phyloP scores from a whole-genome alignment of 1,140 invertebrate species.

The Liolophura sinensis region DNA sequence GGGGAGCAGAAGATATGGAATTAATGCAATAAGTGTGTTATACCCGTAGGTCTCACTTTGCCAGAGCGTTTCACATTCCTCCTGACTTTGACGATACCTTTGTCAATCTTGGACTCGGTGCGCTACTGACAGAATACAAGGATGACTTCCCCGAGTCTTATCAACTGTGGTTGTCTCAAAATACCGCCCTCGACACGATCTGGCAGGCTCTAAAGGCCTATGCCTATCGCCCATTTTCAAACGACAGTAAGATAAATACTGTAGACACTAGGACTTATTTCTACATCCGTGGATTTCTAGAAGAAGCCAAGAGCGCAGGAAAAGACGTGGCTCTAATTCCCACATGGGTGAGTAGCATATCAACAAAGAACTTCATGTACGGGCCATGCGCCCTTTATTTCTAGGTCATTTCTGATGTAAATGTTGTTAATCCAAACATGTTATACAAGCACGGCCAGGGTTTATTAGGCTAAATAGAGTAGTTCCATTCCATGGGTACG shows the following conservation, averaged over 20 bases:
- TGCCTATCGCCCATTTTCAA: conserved; percentile 45
- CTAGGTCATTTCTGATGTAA: too few relatives aligned
- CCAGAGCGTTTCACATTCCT: conserved; percentile 43
- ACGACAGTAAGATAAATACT: conserved; percentile 29
- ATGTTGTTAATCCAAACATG: too few relatives aligned
- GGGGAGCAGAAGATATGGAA: too few relatives aligned
- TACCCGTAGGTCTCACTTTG: too few relatives aligned
- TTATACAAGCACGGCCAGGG: too few relatives aligned
- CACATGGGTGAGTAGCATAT: conserved; percentile 40
- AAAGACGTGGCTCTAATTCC: conserved; percentile 39
- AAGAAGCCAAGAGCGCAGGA: conserved; percentile 16
- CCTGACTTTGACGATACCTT: conserved; percentile 56
- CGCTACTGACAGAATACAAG: conserved; percentile 24
- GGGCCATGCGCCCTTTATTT: too few relatives aligned
- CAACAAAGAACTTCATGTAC: too few relatives aligned
- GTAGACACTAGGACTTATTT: conserved; percentile 50
- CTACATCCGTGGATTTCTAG: conserved; percentile 39
- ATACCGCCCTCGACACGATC: conserved; percentile 36
- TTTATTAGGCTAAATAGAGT: too few relatives aligned
- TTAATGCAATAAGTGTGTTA: too few relatives aligned
- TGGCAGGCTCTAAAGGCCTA: conserved; percentile 41
- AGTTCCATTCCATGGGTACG: too few relatives aligned
- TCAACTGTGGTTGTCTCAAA: conserved; percentile 27
- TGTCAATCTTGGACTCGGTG: conserved; percentile 47
- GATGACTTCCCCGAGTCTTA: conserved; percentile 22